Evolutionary conservation across 2,113 vertebrate species (phyloP), one percentile per base, ranked within the genome.

Genomic region (Lamprologus sp.): DNA sequence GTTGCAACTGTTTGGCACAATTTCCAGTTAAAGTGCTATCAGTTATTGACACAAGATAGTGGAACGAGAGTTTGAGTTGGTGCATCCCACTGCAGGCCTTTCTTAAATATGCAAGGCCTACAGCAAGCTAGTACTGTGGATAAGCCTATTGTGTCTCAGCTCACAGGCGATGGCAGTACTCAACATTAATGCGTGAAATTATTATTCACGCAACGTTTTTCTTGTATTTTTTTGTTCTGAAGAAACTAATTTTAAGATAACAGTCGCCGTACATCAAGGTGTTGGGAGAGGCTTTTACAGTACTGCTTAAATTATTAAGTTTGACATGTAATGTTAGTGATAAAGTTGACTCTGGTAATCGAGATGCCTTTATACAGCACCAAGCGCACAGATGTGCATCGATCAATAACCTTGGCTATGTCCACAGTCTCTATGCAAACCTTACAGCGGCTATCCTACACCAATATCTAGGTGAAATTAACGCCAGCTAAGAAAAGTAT

Each of bases 81-180:
- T 68, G 42, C 47, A 84, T 83, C 51, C 83, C 84, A 79, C 13
- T 80, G 26, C 19, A 40, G 63, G 63, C 63, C 63, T 68, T 68
- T 68, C 35, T 45, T 73, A 33, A 33, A 85, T 31, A 82, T 77
- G 70, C 81, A 73, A 87, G 93, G 93, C 94, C 93, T 84, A 4
- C 9, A 28, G 26, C 33, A 45, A 65, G 75, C 75, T 77, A 51
- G 7, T 14, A 53, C 33, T 31, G 35, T 49, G 49, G 49, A 37
- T 53, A 45, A 88, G 86, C 81, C 87, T 53, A 82, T 88, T 84
- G 88, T 90, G 70, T 87, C 49, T 54, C 9, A 4, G 37, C 15
- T 17, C 35, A 26, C 35, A 28, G 8, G 7, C 26, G 9, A 87
- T 8, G 14, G 13, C 11, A 53, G 35, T 6, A n/a, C 7, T 77